Evolutionary conservation across 1,140 invertebrate genomes (phyloP), one percentile per base, ranked within the genome.

Genomic region (Caenorhabditis inopinata): DNA sequence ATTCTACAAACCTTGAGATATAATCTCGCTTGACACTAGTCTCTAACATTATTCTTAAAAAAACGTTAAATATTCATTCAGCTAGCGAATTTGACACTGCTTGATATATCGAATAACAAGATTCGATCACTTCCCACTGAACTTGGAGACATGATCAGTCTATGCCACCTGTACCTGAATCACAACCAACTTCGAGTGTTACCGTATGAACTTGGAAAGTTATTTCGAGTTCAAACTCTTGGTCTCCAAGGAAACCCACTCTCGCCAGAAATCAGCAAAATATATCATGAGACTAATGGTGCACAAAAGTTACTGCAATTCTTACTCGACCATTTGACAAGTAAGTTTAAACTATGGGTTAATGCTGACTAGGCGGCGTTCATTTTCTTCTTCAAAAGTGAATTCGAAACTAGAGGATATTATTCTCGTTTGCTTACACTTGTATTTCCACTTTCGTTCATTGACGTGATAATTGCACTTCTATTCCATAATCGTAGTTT

Each of bases 141-240:
- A 91, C 91, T 99, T 51, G 96, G 82, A 14, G 96, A 98, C 89
- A 92, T 98, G 87, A 93, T 95, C 89, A 92, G 93, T 88, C 92
- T 97, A 84, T 94, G 94, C 90, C 96, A 98, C 90, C 91, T 99
- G 83, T 92, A 95, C 85, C 91, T 98, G 75, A 95, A 94, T 89
- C 93, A 98, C 90, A 99, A 99, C 91, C 93, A 93, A 88, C 91
- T 99, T 82, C 92, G 96, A 68, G 92, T 93, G 83, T 91, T 99
- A 85, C 97, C 97, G 2, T 97, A 94, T 90, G 96, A 98, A 90
- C 91, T 99, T 85, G 97, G 97, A 83, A 97, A 96, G 90, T 92
- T 99, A 82, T 99, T 98, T 90, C 95, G 97, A 90, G 91, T 99
- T 83, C 93, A 96, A 90, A 90, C 86, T 73, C 85, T 92, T 79